phyloP scores from a whole-genome alignment of 2,113 vertebrate species.

The Salvator merianae region DNA sequence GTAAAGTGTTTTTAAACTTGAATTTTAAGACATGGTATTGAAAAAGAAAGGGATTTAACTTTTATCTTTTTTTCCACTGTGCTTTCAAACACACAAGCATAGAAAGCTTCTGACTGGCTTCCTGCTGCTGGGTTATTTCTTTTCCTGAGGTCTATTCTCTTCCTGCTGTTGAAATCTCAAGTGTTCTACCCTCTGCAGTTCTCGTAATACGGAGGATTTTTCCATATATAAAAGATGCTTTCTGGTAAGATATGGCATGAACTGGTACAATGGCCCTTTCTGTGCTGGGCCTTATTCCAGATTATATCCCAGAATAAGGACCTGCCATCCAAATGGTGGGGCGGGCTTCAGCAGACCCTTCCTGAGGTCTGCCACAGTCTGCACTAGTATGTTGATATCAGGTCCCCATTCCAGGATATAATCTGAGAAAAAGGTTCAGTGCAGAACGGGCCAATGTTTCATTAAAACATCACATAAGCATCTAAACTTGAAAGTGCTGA shows the following conservation, averaged over 20 bases:
- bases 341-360: too few species aligned
- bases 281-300: too few species aligned
- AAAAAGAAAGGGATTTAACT: conserved; percentile 45
- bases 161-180: conserved; percentile 67
- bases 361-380: too few species aligned
- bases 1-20: not conserved
- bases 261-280: not conserved
- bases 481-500: not conserved
- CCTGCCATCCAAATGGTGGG: too few species aligned
- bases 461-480: not conserved
- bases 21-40: too few species aligned
- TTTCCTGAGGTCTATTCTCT: conserved; percentile 70
- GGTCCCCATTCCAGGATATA: too few species aligned
- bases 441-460: too few species aligned
- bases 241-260: not conserved
- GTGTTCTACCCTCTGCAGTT: conserved; percentile 38
- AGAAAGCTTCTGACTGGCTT: conserved; percentile 60
- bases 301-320: too few species aligned
- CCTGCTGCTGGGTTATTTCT: conserved; percentile 61
- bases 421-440: too few species aligned
- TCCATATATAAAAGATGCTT: not conserved
- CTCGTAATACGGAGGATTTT: not conserved
- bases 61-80: conserved; percentile 43
- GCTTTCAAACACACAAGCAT: conserved; percentile 30
- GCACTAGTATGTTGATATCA: not conserved